These are phyloP conservation scores for Poecilus cupreus DNA, from an alignment of 2,888 invertebrate species.

Conservation along the genomic window DNA sequence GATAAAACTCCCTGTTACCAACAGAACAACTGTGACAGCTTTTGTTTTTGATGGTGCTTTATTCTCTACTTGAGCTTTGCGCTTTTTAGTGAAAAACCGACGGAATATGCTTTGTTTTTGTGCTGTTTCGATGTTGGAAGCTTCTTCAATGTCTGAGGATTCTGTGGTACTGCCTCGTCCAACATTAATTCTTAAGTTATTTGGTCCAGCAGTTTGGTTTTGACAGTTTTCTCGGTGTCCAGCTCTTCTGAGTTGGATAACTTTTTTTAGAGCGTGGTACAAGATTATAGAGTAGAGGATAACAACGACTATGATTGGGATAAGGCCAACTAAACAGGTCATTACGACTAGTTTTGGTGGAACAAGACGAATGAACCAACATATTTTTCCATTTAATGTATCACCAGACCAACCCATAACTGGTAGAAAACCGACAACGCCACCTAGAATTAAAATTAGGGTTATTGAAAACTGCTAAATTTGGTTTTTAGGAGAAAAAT, in stretches of 20 bases:
- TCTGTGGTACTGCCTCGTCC: slow-evolving; percentile 62
- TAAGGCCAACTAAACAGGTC: slow-evolving; percentile 75
- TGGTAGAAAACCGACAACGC: slow-evolving; percentile 77
- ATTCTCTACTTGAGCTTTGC: slow-evolving; percentile 47
- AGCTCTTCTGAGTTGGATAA: slow-evolving; percentile 72
- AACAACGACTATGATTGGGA: slow-evolving; percentile 73
- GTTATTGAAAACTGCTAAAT: too few species aligned
- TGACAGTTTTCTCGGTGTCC: slow-evolving; percentile 67
- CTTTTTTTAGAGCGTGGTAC: slow-evolving; percentile 76
- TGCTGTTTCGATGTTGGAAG: slow-evolving; percentile 58
- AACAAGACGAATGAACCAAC: slow-evolving; percentile 77
- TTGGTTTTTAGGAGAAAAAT: too few species aligned
- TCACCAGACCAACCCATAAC: slow-evolving; percentile 76
- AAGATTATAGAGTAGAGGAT: slow-evolving; percentile 78
- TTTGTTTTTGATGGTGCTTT: slow-evolving; percentile 75
- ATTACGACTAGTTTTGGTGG: slow-evolving; percentile 76
- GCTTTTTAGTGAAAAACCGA: slow-evolving; percentile 64
- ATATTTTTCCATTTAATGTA: slow-evolving; percentile 74
- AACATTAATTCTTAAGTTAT: slow-evolving; percentile 66
- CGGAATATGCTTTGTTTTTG: slow-evolving; percentile 58
- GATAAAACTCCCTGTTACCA: slow-evolving; percentile 78
- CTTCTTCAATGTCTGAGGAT: slow-evolving; percentile 7
- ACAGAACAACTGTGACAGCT: slow-evolving; percentile 78
- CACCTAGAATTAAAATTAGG: slow-evolving; percentile 73
- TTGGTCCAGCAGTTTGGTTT: slow-evolving; percentile 69